Evolutionary conservation across 1,140 invertebrate genomes (phyloP).

Genomic region (Prorops nasuta): DNA sequence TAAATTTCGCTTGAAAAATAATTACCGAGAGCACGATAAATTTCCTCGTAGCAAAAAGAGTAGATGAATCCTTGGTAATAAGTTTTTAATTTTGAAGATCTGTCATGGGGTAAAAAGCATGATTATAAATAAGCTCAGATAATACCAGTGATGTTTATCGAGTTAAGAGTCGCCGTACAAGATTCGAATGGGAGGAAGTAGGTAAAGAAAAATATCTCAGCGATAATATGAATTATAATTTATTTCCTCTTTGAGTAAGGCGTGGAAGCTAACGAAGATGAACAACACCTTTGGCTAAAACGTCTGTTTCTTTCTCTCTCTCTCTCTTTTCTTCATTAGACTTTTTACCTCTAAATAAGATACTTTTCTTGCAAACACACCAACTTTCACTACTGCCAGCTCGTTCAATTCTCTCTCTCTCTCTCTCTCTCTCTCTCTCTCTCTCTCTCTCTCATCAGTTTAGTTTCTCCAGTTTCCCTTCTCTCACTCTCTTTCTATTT

Average conservation of each 20-base stretch:
- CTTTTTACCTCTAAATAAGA: neutral
- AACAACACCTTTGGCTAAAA: constrained; percentile 31
- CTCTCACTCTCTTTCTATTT: neutral
- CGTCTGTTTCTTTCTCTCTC: constrained; percentile 9
- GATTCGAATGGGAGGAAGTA: too few species aligned
- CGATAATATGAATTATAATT: constrained; percentile 21
- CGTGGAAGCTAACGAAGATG: constrained; percentile 30
- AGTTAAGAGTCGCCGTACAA: too few species aligned
- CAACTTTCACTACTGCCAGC: neutral
- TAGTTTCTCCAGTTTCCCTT: neutral
- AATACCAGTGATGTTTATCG: too few species aligned
- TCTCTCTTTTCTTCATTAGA: neutral
- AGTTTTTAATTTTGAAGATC: too few species aligned
- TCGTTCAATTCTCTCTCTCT: neutral
- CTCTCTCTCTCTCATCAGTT: neutral
- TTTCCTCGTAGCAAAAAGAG: too few species aligned
- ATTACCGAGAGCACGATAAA: too few species aligned
- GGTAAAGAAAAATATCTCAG: too few species aligned
- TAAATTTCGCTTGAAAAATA: too few species aligned
- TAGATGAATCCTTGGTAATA: too few species aligned
- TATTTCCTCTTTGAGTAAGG: constrained; percentile 26
- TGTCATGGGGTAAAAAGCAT: too few species aligned
- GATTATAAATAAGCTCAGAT: too few species aligned
- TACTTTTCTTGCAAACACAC: neutral
- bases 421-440: neutral